A percentile compares a stretch with the other conserved stretches of the same genome.
Evolutionary conservation across 1,140 invertebrate species (phyloP).

Genomic region (Drosophila murphyi): DNA sequence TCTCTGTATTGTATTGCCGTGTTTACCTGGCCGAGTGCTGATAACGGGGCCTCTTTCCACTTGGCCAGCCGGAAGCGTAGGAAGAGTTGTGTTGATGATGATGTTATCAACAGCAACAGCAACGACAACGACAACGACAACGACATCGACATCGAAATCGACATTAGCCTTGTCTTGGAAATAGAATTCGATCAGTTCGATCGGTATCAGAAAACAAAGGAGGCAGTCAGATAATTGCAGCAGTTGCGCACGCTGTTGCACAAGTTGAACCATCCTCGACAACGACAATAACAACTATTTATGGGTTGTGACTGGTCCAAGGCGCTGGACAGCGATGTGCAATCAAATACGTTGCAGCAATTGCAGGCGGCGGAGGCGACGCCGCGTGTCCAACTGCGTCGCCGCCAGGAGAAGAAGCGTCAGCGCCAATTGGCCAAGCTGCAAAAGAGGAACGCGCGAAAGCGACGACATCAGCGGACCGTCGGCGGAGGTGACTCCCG

Average conservation of each 20-base stretch:
- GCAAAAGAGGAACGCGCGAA: conserved; percentile 65
- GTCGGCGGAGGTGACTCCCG: background rate
- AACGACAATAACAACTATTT: background rate
- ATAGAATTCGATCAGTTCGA: conserved; percentile 22
- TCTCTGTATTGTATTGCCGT: background rate
- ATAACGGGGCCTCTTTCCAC: conserved; percentile 16
- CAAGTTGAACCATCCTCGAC: no score
- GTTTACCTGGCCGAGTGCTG: conserved; percentile 17
- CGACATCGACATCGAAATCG: conserved; percentile 14
- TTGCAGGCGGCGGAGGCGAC: conserved; percentile 49
- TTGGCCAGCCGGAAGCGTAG: conserved; percentile 39
- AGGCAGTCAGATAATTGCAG: background rate
- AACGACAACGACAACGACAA: conserved; percentile 9
- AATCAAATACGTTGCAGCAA: conserved; percentile 59
- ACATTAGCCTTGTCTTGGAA: conserved; percentile 7
- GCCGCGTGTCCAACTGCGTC: conserved; percentile 17
- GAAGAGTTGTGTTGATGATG: conserved; percentile 30
- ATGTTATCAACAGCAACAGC: conserved; percentile 28
- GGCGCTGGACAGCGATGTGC: conserved; percentile 16
- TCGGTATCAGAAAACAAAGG: conserved; percentile 33
- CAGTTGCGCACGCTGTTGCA: background rate
- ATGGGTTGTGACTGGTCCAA: conserved; percentile 79
- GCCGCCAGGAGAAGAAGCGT: conserved; percentile 65
- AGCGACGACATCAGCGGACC: conserved; percentile 35
- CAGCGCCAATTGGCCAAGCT: conserved; percentile 59